These are phyloP conservation scores for Melinaea marsaeus DNA, from an alignment of 2,888 invertebrate genomes.

Conservation along the genomic window DNA sequence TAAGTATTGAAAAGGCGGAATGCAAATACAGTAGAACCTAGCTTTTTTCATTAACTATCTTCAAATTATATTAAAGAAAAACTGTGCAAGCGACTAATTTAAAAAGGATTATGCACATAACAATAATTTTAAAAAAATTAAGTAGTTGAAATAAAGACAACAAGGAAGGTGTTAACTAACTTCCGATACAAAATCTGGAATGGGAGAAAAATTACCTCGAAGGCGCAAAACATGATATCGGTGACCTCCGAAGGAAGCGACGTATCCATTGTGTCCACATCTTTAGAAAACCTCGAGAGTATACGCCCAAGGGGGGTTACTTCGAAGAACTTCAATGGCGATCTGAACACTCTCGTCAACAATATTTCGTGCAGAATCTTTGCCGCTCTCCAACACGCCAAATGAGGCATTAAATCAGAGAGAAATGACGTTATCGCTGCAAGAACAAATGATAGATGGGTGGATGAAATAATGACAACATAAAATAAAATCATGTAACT, in stretches of 20 bases:
- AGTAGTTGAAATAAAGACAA: too few species aligned
- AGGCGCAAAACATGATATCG: slow-evolving; percentile 83
- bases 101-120: too few species aligned
- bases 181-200: too few species aligned
- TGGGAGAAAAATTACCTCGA: slow-evolving; percentile 78
- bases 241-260: slow-evolving; percentile 81
- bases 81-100: too few species aligned
- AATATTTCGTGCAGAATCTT: slow-evolving; percentile 77
- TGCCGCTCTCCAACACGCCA: slow-evolving; percentile 85
- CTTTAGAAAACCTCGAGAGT: slow-evolving; percentile 85
- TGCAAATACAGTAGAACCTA: too few species aligned
- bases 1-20: too few species aligned
- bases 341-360: slow-evolving; percentile 79
- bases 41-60: too few species aligned
- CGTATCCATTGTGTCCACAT: slow-evolving; percentile 84
- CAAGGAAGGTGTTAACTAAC: too few species aligned
- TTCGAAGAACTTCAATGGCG: slow-evolving; percentile 87
- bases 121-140: too few species aligned
- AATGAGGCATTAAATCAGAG: slow-evolving; percentile 81
- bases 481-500: too few species aligned
- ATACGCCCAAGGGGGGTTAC: slow-evolving; percentile 87
- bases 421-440: slow-evolving; percentile 83
- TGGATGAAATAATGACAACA: too few species aligned
- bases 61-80: too few species aligned
- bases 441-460: slow-evolving; percentile 62